Evolutionary conservation across 2,113 vertebrate genomes (phyloP).

Genomic region (Lagopus leucura): DNA sequence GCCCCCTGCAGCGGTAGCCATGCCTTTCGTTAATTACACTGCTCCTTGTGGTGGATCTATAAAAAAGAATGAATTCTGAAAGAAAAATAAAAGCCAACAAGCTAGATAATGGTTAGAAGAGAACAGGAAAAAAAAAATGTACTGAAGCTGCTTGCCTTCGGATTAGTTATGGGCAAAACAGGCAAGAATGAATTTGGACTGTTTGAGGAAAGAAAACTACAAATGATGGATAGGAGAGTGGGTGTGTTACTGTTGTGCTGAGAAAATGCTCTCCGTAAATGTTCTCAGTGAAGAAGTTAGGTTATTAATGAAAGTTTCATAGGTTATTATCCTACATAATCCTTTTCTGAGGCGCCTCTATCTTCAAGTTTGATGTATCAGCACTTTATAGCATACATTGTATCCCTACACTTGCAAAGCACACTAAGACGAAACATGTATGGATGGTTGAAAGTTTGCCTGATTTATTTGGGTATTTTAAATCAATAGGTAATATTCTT

Average conservation of each 20-base stretch:
- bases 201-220: background rate
- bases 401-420: background rate
- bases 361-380: background rate
- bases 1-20: fast-evolving
- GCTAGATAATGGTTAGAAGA: background rate
- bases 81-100: background rate
- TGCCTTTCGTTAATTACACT: background rate
- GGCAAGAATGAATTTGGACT: background rate
- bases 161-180: background rate
- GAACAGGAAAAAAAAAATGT: background rate
- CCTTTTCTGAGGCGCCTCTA: background rate
- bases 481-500: background rate
- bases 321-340: background rate
- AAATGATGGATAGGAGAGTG: background rate
- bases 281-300: fast-evolving
- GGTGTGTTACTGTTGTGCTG: fast-evolving
- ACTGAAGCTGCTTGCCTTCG: background rate
- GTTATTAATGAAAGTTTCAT: background rate
- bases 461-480: background rate
- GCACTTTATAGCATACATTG: background rate
- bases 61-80: background rate
- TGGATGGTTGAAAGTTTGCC: background rate
- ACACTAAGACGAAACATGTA: fast-evolving
- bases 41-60: background rate
- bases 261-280: background rate